Evolutionary conservation across 2,888 invertebrate genomes (phyloP).

Genomic region (Ophion ellenae): DNA sequence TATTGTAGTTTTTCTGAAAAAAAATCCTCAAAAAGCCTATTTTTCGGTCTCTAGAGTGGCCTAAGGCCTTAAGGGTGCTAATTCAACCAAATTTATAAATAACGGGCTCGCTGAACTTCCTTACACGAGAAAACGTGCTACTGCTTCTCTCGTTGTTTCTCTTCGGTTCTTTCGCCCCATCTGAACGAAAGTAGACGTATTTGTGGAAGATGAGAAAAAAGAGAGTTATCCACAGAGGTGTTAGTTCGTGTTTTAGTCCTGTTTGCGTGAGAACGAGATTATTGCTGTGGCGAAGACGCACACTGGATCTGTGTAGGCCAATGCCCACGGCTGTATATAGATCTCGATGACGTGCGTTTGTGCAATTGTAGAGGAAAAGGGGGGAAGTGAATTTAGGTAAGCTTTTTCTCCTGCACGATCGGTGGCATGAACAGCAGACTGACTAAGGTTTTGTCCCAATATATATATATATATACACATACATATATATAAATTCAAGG

Average conservation of each 20-base stretch:
- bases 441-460: conserved; percentile 45
- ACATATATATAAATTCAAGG: conserved; percentile 29
- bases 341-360: conserved; percentile 58
- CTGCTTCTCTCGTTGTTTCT: conserved; percentile 30
- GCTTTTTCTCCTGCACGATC: conserved; percentile 53
- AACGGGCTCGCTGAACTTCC: conserved; percentile 51
- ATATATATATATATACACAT: conserved; percentile 8
- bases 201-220: conserved; percentile 5
- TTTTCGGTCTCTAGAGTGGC: no score
- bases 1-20: no score
- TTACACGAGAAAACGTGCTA: conserved; percentile 54
- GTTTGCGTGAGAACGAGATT: conserved; percentile 70
- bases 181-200: conserved; percentile 13
- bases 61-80: neutral
- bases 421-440: conserved; percentile 65
- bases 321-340: conserved; percentile 35
- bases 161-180: neutral
- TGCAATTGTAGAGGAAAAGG: conserved; percentile 32
- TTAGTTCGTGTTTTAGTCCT: conserved; percentile 36
- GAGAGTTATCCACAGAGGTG: conserved; percentile 6
- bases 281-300: conserved; percentile 46
- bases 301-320: conserved; percentile 46
- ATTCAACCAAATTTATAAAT: conserved; percentile 3
- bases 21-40: no score
- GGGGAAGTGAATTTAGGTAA: conserved; percentile 38